Percentiles rank a stretch among this genome's conserved stretches.
phyloP scores from a whole-genome alignment of 1,140 invertebrate species.

The Mercenaria mercenaria region DNA sequence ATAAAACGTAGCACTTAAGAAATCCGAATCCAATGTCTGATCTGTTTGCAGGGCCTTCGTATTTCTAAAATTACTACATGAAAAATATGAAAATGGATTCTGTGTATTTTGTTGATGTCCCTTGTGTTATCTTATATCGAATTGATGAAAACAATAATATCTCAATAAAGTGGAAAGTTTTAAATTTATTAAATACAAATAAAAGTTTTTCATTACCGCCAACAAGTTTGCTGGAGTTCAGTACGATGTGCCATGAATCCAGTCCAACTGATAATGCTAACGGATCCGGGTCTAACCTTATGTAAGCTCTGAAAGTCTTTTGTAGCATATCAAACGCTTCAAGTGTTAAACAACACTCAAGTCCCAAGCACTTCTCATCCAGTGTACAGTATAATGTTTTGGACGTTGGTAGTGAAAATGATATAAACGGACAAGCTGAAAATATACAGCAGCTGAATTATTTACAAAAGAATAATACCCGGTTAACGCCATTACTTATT shows the following conservation, averaged over 20 bases:
- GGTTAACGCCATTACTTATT: too few relatives aligned
- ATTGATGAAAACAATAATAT: too few relatives aligned
- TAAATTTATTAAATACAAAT: too few relatives aligned
- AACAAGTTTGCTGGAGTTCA: not conserved
- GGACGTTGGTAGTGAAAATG: slow-evolving; percentile 73
- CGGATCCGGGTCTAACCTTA: slow-evolving; percentile 65
- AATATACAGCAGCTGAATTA: not conserved
- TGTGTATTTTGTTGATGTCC: too few relatives aligned
- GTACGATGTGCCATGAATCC: slow-evolving; percentile 54
- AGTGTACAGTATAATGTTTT: slow-evolving; percentile 74
- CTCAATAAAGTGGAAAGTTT: too few relatives aligned
- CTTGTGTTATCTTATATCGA: too few relatives aligned
- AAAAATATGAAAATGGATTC: too few relatives aligned
- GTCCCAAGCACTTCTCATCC: slow-evolving; percentile 74
- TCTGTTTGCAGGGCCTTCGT: too few relatives aligned
- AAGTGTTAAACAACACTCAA: slow-evolving; percentile 71
- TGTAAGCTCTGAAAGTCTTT: slow-evolving; percentile 66
- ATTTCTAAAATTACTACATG: too few relatives aligned
- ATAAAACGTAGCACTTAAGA: too few relatives aligned
- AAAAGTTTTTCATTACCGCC: not conserved
- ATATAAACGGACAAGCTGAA: slow-evolving; percentile 75
- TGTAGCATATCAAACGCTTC: slow-evolving; percentile 65
- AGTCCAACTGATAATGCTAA: slow-evolving; percentile 61
- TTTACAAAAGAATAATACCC: too few relatives aligned
- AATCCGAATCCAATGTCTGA: too few relatives aligned